Conservation (phyloP, 2,113 vertebrate genomes). For the Siphamia tubifer region DNA sequence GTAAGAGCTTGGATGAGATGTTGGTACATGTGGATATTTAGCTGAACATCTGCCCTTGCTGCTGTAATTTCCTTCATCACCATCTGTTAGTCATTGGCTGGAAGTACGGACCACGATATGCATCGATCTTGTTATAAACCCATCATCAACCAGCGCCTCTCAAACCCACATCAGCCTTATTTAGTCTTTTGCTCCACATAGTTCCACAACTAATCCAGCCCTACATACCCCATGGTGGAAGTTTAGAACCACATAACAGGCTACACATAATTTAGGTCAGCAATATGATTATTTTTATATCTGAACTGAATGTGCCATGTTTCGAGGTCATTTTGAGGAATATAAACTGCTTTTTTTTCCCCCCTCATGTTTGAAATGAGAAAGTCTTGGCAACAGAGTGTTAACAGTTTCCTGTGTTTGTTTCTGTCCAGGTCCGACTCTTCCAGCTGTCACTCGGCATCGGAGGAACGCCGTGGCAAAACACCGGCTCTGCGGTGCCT, state of each 20-base stretch:
- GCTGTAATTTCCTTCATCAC: conserved; percentile 55
- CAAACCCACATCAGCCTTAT: conserved; percentile 40
- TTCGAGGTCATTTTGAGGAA: conserved; percentile 7
- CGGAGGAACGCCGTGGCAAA: conserved; percentile 63
- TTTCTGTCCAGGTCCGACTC: conserved; percentile 56
- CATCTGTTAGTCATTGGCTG: conserved; percentile 63
- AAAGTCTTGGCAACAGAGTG: not conserved
- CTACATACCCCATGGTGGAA: not conserved
- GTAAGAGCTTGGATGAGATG: conserved; percentile 49
- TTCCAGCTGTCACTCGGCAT: conserved; percentile 61
- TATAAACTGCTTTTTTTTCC: not conserved
- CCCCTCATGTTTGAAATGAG: conserved; percentile 2
- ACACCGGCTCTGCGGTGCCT: conserved; percentile 44
- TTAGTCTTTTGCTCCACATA: not conserved
- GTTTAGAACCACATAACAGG: conserved; percentile 4
- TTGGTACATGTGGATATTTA: conserved; percentile 55
- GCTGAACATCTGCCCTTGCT: conserved; percentile 69
- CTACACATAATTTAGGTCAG: conserved; percentile 14
- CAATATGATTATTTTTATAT: conserved; percentile 9
- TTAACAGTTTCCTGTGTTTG: conserved; percentile 43
- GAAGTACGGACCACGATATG: conserved; percentile 38
- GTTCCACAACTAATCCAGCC: conserved; percentile 17
- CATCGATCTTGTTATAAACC: conserved; percentile 58
- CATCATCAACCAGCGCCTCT: conserved; percentile 39
- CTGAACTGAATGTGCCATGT: conserved; percentile 11